Percentiles rank a stretch among this genome's conserved stretches.
Evolutionary conservation across 2,888 invertebrate species (phyloP).

Genomic region (Horisme vitalbata): DNA sequence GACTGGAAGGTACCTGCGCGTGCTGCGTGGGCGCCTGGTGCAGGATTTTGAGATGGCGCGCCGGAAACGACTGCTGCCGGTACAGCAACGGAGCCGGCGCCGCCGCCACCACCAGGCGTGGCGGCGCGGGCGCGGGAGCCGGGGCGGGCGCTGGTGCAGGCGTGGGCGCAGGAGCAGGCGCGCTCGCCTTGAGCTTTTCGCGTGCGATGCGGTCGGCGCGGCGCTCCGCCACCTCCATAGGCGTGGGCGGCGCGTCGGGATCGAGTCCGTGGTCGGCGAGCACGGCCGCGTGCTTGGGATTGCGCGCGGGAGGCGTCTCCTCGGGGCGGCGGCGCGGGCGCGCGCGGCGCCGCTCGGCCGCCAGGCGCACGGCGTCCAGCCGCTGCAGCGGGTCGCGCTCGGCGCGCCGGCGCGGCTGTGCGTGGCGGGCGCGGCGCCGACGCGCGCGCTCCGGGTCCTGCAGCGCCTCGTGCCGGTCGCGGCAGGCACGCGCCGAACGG

Average conservation of each 20-base stretch:
- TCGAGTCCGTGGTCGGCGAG: slow-evolving; percentile 92
- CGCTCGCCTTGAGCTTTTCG: slow-evolving; percentile 86
- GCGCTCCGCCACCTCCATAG: slow-evolving; percentile 90
- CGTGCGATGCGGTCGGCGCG: slow-evolving; percentile 93
- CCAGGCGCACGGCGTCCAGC: slow-evolving; percentile 89
- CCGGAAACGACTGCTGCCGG: slow-evolving; percentile 82
- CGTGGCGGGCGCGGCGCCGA: slow-evolving; percentile 90
- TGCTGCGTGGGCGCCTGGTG: slow-evolving; percentile 61
- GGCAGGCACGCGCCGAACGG: slow-evolving; percentile 95
- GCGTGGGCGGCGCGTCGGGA: slow-evolving; percentile 92
- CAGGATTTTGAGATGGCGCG: slow-evolving; percentile 75
- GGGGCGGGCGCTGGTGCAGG: slow-evolving; percentile 35
- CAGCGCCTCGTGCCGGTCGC: slow-evolving; percentile 93
- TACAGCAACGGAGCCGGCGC: slow-evolving; percentile 77
- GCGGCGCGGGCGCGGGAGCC: slow-evolving; percentile 37
- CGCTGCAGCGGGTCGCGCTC: slow-evolving; percentile 79
- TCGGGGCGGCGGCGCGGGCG: slow-evolving; percentile 89
- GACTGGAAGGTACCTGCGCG: slow-evolving; percentile 27
- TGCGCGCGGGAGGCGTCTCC: slow-evolving; percentile 85
- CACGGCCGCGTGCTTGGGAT: slow-evolving; percentile 93
- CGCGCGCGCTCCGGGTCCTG: slow-evolving; percentile 94
- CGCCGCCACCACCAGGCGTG: slow-evolving; percentile 47
- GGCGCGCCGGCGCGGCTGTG: slow-evolving; percentile 87
- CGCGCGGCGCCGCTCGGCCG: slow-evolving; percentile 88
- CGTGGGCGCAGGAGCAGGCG: slow-evolving; percentile 35